Evolutionary conservation across 2,113 vertebrate species (phyloP), one percentile per base, ranked within the genome.

Genomic region (Trichechus manatus): DNA sequence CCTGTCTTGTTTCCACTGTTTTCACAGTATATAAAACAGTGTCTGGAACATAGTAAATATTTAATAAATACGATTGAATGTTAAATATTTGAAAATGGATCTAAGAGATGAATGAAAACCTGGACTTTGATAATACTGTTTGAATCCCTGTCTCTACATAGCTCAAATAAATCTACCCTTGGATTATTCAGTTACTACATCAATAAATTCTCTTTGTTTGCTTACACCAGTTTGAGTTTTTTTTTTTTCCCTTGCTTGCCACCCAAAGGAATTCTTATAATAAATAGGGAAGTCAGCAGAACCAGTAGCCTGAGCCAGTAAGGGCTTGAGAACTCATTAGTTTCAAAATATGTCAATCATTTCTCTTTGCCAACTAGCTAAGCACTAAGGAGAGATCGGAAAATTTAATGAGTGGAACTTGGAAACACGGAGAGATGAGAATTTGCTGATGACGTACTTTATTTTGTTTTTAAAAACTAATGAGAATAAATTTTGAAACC

Each of bases 71-170:
- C 20, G 42, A 53, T 29, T 78, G 64, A 66, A 36, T 39, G 39
- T 50, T 79, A 81, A 61, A 42, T 53, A 90, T 75, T 64, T 95
- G 56, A 87, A 81, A 90, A 75, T 39, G n/a, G 17, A 81, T 29
- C 39, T 87, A 56, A 59, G 10, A 63, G 9, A 70, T 78, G 29
- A 87, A 47, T 75, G 23, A 17, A 95, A 95, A 77, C 56, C 53
- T 70, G 22, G 23, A 83, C 53, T 93, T 77, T 82, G 36, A 89
- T 85, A 50, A 79, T 42, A 78, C 15, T 31, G n/a, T 63, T 92
- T 84, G 85, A 85, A 33, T 94, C 11, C 75, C 50, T 88, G 19
- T 53, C 83, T 92, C 31, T 59, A 9, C 25, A 29, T 88, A 79
- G 36, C 44, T 61, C 59, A 50, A 13, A 2, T 36, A 50, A 68